Evolutionary conservation across 2,797 vertebrate species (phyloP).

Genomic region (Neomorphus geoffroyi): DNA sequence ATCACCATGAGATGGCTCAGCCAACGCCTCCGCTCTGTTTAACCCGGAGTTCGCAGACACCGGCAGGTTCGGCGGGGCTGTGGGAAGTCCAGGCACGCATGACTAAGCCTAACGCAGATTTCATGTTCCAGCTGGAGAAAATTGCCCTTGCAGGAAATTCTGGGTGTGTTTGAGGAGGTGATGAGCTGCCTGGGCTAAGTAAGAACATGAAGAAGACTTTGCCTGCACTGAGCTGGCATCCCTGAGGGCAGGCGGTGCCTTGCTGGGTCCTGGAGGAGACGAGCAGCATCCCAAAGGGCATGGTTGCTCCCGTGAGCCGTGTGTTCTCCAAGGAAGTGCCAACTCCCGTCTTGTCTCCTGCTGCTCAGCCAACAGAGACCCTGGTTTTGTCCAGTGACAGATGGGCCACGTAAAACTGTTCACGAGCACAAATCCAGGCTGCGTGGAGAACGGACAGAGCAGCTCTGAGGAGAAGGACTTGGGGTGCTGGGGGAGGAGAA

Average conservation of each 20-base stretch:
- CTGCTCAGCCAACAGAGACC: neutral
- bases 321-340: neutral
- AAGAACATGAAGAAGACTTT: neutral
- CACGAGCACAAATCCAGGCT: neutral
- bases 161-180: neutral
- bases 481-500: too few species aligned
- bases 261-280: neutral
- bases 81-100: neutral
- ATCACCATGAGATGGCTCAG: neutral
- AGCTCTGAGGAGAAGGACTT: too few species aligned
- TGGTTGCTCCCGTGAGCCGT: neutral
- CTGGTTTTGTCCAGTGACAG: neutral
- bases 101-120: neutral
- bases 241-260: neutral
- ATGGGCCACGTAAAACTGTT: neutral
- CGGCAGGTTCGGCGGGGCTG: neutral
- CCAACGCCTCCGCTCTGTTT: neutral
- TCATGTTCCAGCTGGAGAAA: neutral
- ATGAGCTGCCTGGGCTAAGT: neutral
- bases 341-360: neutral
- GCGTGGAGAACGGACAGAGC: too few species aligned
- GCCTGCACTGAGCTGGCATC: neutral
- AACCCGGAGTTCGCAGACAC: neutral
- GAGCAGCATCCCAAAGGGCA: neutral
- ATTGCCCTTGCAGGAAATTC: neutral